Conservation (phyloP, 2,797 vertebrate genomes). For the Melanotaenia boesemani region DNA sequence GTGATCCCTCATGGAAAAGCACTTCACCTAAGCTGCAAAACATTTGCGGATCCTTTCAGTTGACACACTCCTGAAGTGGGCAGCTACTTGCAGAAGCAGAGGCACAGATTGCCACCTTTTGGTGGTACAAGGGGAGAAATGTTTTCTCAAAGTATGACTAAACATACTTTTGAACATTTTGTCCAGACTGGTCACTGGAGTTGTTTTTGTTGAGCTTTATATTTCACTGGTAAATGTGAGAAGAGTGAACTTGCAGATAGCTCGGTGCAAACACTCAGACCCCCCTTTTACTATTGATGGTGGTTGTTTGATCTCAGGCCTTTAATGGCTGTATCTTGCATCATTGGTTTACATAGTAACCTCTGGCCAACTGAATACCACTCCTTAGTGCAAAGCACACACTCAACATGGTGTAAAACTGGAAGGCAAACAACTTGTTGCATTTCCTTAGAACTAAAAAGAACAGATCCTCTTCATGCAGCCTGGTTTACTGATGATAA, state of each 20-base stretch:
- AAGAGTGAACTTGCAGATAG: slow-evolving; percentile 17
- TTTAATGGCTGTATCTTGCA: slow-evolving; percentile 19
- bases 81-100: not conserved
- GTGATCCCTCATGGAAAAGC: slow-evolving; percentile 5
- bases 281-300: slow-evolving; percentile 17
- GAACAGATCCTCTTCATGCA: not conserved
- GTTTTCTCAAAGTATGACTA: not conserved
- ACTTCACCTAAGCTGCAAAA: not conserved
- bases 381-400: slow-evolving; percentile 22
- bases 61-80: not conserved
- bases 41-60: not conserved
- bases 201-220: not conserved
- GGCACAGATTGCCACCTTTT: not conserved
- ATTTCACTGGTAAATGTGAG: not conserved
- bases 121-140: not conserved
- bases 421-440: slow-evolving; percentile 8
- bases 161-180: slow-evolving; percentile 10
- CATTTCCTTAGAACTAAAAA: not conserved
- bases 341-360: slow-evolving; percentile 34
- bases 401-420: not conserved
- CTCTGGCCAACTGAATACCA: not conserved
- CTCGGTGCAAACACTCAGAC: slow-evolving; percentile 5
- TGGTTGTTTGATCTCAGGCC: slow-evolving; percentile 25
- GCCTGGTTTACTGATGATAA: not conserved
- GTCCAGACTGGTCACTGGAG: not conserved